Conservation (phyloP, 2,113 vertebrate genomes). For the Geococcyx californianus region DNA sequence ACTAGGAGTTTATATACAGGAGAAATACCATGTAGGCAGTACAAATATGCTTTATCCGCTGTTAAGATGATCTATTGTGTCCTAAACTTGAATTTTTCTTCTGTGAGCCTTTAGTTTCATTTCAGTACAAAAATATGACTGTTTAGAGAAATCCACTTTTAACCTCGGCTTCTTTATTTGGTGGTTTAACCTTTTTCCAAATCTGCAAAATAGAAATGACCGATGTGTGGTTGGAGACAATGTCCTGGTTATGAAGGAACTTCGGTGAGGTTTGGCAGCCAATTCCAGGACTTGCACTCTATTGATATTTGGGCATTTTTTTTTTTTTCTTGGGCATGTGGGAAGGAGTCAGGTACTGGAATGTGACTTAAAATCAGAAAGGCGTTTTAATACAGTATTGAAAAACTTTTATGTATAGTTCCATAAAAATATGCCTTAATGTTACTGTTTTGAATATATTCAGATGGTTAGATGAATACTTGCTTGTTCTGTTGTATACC, state of each 20-base stretch:
- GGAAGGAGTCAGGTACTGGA: neutral
- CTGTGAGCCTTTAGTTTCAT: neutral
- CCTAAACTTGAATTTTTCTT: constrained; percentile 6
- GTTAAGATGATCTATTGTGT: constrained; percentile 15
- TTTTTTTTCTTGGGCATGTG: neutral
- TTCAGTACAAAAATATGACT: constrained; percentile 30
- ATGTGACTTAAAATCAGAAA: neutral
- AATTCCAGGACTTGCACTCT: neutral
- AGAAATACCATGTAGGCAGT: neutral
- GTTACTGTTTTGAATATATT: neutral
- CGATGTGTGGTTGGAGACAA: neutral
- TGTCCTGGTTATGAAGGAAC: constrained; percentile 39
- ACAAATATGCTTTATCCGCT: neutral
- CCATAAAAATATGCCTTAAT: neutral
- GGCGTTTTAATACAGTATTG: neutral
- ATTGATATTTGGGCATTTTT: neutral
- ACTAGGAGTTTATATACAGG: neutral
- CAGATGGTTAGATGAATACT: neutral
- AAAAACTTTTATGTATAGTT: neutral
- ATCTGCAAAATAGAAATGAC: constrained; percentile 45
- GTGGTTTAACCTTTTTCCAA: constrained; percentile 30
- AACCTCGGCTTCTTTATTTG: neutral
- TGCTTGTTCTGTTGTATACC: neutral
- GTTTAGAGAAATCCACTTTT: constrained; percentile 35
- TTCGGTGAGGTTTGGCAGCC: neutral